A percentile compares a stretch with the other conserved stretches of the same genome.
Conservation (phyloP, 2,797 vertebrate genomes). For the Pantherophis alleghaniensis region DNA sequence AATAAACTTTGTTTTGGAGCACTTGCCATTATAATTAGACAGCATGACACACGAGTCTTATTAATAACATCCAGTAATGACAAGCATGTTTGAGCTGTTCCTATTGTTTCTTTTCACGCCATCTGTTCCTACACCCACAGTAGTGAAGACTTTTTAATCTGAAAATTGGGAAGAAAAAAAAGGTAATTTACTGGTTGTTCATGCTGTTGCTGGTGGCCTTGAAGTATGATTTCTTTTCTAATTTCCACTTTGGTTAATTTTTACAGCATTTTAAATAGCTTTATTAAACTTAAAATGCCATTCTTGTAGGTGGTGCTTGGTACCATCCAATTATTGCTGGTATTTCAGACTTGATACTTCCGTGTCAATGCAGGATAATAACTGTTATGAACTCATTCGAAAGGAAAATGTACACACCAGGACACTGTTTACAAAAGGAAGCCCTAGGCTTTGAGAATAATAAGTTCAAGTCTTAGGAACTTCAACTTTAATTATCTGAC, state of each 20-base stretch:
- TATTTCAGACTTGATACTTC: constrained; percentile 16
- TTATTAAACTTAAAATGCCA: constrained; percentile 26
- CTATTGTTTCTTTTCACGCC: constrained; percentile 28
- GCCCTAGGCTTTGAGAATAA: constrained; percentile 26
- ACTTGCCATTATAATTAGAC: constrained; percentile 29
- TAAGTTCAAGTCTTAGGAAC: constrained; percentile 47
- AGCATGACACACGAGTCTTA: constrained; percentile 16
- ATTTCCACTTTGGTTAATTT: constrained; percentile 9
- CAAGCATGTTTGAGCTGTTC: constrained; percentile 39
- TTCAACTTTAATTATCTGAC: constrained; percentile 58
- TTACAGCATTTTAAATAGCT: constrained; percentile 12
- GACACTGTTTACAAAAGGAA: constrained; percentile 31
- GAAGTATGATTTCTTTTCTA: constrained; percentile 19
- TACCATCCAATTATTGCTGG: constrained; percentile 21
- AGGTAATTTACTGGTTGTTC: neutral
- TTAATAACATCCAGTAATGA: constrained; percentile 35
- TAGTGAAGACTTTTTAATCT: constrained; percentile 9
- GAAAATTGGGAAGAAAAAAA: constrained; percentile 6
- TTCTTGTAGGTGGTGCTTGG: neutral
- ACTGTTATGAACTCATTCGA: constrained; percentile 20
- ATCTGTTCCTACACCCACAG: constrained; percentile 40
- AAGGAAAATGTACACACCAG: constrained; percentile 26
- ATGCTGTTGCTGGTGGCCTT: constrained; percentile 35
- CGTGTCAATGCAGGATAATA: constrained; percentile 44
- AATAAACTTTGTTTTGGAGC: constrained; percentile 12